phyloP scores from a whole-genome alignment of 1,140 invertebrate species.

The Reticulitermes speratus region DNA sequence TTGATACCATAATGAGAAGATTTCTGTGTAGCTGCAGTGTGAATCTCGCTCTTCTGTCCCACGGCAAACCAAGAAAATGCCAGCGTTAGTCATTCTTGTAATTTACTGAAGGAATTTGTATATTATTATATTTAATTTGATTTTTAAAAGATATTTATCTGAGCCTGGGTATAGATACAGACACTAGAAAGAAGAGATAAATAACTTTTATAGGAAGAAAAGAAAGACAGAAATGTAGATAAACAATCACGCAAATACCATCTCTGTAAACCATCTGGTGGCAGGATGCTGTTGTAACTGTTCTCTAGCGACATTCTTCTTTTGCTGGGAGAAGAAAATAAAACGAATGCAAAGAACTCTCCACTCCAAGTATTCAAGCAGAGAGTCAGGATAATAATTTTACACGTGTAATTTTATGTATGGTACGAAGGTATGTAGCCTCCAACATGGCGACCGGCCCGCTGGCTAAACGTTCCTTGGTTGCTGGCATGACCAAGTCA shows the following conservation, averaged over 20 bases:
- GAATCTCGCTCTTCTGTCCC: neutral
- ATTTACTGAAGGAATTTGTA: neutral
- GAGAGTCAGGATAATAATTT: neutral
- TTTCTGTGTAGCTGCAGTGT: neutral
- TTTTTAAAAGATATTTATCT: neutral
- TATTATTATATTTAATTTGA: neutral
- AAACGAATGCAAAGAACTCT: neutral
- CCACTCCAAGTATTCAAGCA: neutral
- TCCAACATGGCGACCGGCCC: neutral
- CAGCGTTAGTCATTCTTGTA: neutral
- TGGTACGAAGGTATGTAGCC: neutral
- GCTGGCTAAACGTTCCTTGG: neutral
- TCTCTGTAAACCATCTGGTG: neutral
- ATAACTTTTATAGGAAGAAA: neutral
- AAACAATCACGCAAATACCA: neutral
- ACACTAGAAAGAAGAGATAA: neutral
- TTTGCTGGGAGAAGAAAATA: neutral
- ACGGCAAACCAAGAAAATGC: neutral
- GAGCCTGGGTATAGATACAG: neutral
- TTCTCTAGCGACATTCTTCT: constrained; percentile 6
- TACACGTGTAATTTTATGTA: constrained; percentile 1
- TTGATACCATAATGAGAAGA: neutral
- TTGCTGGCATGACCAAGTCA: no score
- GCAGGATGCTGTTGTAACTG: neutral
- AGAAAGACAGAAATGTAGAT: neutral